Base-by-base conservation (phyloP, 1,140 invertebrate genomes). In the Formica exsecta region DNA sequence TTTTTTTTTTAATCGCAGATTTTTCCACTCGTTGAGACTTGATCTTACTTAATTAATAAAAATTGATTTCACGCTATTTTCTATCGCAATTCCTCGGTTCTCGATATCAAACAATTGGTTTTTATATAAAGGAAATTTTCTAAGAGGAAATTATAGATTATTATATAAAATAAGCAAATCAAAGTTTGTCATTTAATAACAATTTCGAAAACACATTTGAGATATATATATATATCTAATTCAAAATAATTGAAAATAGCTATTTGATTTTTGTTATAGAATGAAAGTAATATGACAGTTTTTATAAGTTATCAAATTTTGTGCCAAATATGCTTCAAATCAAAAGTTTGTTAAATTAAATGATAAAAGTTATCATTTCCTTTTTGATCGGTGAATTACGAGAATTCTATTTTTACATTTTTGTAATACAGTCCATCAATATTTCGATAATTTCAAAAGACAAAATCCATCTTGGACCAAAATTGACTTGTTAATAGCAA, bases 171-270 rank as follows among this genome's bases (percentile, higher is more conserved):
- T 62, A 44, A 62, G 19, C 29, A 76, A 5, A 57, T 3, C 36
- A 38, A 73, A 57, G 7, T 38, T 75, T 19, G 16, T 36, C n/a
- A 38, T 57, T 22, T 74, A 74, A 36, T 36, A 22, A 32, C 48
- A 19, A 51, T 57, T 74, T 57, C 0, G 1, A 38, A 57, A 22
- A 3, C 1, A 71, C 4, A 51, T 51, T 51, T 51, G 3, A 54
- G n/a, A 74, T 7, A 32, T 2, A 32, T 3, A 32, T 3, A 32
- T 4, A 32, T 32, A 22, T 66, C 36, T 38, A 2, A 16, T 7
- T 57, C 32, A 16, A 57, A 32, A 13, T 57, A 73, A 73, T 71
- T 71, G 9, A 51, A 71, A 32, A 51, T 57, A 54, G 36, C 3
- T 11, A 3, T 70, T 25, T 25, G 1, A 32, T 71, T 57, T 16